These are phyloP conservation scores for Polypedilum vanderplanki DNA, from an alignment of 1,140 invertebrate genomes.

Conservation along the genomic window DNA sequence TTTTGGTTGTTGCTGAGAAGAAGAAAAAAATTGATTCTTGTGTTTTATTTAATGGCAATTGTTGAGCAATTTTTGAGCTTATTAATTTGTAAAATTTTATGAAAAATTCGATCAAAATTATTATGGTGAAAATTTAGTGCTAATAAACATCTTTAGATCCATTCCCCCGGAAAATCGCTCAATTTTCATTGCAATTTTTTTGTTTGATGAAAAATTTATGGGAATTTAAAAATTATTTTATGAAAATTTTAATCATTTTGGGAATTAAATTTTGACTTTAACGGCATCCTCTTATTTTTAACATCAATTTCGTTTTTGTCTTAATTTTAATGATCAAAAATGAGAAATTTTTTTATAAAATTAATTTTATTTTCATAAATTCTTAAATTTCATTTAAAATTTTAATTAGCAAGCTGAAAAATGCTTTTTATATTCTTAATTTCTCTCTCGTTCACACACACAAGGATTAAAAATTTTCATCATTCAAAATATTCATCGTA, in stretches of 20 bases:
- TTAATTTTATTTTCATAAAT: too few relatives aligned
- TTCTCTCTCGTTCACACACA: too few relatives aligned
- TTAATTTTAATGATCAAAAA: neutral
- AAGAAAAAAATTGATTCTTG: neutral
- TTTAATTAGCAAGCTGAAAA: too few relatives aligned
- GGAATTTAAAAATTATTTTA: neutral
- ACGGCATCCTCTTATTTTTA: slow-evolving; percentile 1
- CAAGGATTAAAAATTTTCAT: too few relatives aligned
- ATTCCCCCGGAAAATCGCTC: slow-evolving; percentile 22
- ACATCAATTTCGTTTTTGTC: neutral
- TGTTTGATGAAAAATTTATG: neutral
- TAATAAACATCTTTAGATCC: slow-evolving; percentile 15
- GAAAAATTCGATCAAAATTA: neutral
- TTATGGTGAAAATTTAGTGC: neutral
- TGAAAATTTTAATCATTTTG: neutral
- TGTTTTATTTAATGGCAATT: neutral
- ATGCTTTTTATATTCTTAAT: too few relatives aligned
- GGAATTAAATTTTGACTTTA: neutral
- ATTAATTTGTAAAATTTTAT: neutral
- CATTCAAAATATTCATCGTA: too few relatives aligned
- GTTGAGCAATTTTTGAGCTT: neutral
- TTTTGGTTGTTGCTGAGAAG: neutral
- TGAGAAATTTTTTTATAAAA: too few relatives aligned
- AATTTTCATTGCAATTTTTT: neutral
- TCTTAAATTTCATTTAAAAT: too few relatives aligned